Evolutionary conservation across 2,888 invertebrate genomes (phyloP).

Genomic region (Cryptophagus acutangulus): DNA sequence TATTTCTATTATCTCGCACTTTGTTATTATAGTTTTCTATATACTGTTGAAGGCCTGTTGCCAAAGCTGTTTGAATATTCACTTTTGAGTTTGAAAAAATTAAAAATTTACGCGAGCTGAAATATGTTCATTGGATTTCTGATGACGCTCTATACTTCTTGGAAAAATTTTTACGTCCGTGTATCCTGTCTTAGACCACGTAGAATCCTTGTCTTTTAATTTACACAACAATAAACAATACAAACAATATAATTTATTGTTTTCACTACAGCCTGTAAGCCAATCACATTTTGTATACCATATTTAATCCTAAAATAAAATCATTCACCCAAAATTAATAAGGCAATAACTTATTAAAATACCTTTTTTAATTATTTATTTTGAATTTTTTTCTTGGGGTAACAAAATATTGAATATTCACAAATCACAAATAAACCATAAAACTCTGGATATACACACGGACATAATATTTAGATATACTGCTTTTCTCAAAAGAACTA

Average conservation of each 20-base stretch:
- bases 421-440: no score
- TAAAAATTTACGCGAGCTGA: constrained; percentile 14
- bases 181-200: constrained; percentile 10
- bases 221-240: constrained; percentile 7
- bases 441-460: no score
- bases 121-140: no score
- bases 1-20: constrained; percentile 10
- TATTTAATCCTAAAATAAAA: no score
- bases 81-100: constrained; percentile 15
- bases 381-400: no score
- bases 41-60: constrained; percentile 9
- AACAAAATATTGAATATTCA: no score
- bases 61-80: constrained; percentile 13
- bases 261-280: not conserved
- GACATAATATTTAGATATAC: no score
- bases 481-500: no score
- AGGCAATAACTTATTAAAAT: no score
- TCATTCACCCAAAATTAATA: no score
- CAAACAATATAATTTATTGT: constrained; percentile 2
- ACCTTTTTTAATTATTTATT: no score
- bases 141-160: constrained; percentile 11
- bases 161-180: constrained; percentile 8
- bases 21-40: constrained; percentile 12
- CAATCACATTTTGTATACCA: not conserved
- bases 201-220: not conserved